Evolutionary conservation across 2,113 vertebrate genomes (phyloP), one percentile per base, ranked within the genome.

Genomic region (Protobothrops flavoviridis): DNA sequence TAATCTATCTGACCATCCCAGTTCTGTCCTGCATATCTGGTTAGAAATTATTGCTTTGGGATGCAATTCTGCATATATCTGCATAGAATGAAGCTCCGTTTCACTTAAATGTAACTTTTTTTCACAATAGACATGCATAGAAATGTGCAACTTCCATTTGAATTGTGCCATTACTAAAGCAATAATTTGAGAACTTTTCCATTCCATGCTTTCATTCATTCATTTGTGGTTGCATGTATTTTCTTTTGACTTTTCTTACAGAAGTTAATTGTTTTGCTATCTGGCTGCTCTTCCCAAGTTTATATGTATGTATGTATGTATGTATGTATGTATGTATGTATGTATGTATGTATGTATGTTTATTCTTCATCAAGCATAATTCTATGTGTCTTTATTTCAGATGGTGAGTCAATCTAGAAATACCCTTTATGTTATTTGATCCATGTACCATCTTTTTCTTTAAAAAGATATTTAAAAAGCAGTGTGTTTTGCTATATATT

Each of bases 201-300:
- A 45, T 88, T 53, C 39, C 69, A 39, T 33, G 52, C 52, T n/a
- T 53, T 39, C 48, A 53, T 74, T 55, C 59, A 88, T 29, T 74
- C 59, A 92, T 88, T 74, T 88, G 13, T 87, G 69, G 33, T 74
- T 92, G n/a, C 88, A 15, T 74, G 15, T 4, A 85, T 91, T 91
- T 43, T 23, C 57, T 13, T 55, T 87, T 57, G 55, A 69, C 26
- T 43, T 23, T 55, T 88, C 15, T 59, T 55, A 53, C 17, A 8
- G 48, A 24, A 55, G 13, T 57, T 43, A 64, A 59, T 17, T 87
- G 81, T 45, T 57, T 48, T 59, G 15, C 43, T 87, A 87, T 57
- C 55, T 3, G 15, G n/a, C 26, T n/a, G 55, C 91, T 57, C 21
- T n/a, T 45, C 81, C 23, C 85, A 45, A 15, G 13, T 91, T 13